phyloP scores from a whole-genome alignment of 2,797 vertebrate genomes.

The Esox masquinongy region DNA sequence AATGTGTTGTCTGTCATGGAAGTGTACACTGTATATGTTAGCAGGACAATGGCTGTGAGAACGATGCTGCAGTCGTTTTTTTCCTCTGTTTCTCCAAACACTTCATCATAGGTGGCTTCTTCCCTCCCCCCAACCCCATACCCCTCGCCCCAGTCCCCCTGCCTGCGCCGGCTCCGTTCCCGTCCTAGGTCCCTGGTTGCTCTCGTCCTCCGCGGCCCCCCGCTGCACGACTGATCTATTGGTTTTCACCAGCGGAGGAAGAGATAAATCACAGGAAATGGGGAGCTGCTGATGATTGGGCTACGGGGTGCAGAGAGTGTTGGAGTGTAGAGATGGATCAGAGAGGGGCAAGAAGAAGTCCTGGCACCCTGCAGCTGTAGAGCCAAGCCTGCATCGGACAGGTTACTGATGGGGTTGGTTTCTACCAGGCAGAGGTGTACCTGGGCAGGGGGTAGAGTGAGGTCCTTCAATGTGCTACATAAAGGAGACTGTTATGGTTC shows the following conservation, averaged over 20 bases:
- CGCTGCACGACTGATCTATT: constrained; percentile 89
- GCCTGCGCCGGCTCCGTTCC: constrained; percentile 56
- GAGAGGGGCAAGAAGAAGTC: constrained; percentile 6
- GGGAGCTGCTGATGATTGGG: constrained; percentile 85
- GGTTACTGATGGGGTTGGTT: constrained; percentile 92
- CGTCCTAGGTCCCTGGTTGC: constrained; percentile 68
- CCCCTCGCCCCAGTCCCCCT: constrained; percentile 58
- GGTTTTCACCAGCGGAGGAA: constrained; percentile 79
- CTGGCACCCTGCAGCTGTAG: constrained; percentile 11
- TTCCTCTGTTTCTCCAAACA: constrained; percentile 76
- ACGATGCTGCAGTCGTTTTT: constrained; percentile 61
- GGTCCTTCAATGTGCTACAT: constrained; percentile 71
- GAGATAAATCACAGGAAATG: constrained; percentile 97
- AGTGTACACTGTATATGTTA: constrained; percentile 42
- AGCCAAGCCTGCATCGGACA: constrained; percentile 76
- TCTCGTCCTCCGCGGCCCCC: constrained; percentile 61
- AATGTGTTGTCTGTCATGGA: constrained; percentile 7
- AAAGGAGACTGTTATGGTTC: constrained; percentile 64
- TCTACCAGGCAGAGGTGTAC: constrained; percentile 67
- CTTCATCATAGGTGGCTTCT: constrained; percentile 89
- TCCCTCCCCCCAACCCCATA: constrained; percentile 56
- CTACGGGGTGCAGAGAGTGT: constrained; percentile 61
- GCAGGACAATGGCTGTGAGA: constrained; percentile 61
- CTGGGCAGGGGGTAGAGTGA: constrained; percentile 67
- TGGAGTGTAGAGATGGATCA: constrained; percentile 1